Base-by-base conservation (phyloP, 2,797 vertebrate species). In the Platyrinchus mystaceus region DNA sequence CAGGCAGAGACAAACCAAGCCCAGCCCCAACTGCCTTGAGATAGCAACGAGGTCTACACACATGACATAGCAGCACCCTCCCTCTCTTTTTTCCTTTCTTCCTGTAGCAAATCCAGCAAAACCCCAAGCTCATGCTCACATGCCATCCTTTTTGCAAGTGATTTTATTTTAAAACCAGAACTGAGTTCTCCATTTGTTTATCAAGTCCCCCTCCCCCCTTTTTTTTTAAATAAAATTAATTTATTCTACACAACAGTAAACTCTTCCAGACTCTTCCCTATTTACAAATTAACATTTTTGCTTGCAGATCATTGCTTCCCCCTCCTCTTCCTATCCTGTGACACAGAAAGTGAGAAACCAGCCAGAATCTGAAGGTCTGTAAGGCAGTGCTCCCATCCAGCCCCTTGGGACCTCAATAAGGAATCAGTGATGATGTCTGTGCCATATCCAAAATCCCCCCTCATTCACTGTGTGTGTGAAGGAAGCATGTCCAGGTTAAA, bases 241-340 rank as follows among this genome's bases (percentile, higher is more conserved):
- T 95, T 97, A 96, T 96, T 97, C 95, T 97, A 95, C 97, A 95
- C 87, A 93, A 91, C 94, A 92, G 94, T 96, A 96, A 94, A 96
- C 92, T 93, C 94, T 93, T 97, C 76, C 94, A 97, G 92, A 92
- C 94, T 95, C 84, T 96, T 90, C 89, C 91, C 66, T 97, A 97
- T 97, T 94, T 97, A 97, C 97, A 97, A 96, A 97, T 96, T 32
- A 92, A 97, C 83, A 95, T 52, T 50, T 94, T 79, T 74, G 91
- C 95, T 94, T 80, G 77, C 85, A 86, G 83, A 37, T 59, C 56
- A 30, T 83, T 24, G 34, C 78, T 77, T 56, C 59, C 63, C 64
- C 62, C 26, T 80, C 59, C 60, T 85, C 55, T 30, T 75, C 76
- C 46, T 67, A 73, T 50, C 76, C 58, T 1, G 2, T 70, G 55